Evolutionary conservation across 1,140 invertebrate species (phyloP).

Genomic region (Ephestia elutella): DNA sequence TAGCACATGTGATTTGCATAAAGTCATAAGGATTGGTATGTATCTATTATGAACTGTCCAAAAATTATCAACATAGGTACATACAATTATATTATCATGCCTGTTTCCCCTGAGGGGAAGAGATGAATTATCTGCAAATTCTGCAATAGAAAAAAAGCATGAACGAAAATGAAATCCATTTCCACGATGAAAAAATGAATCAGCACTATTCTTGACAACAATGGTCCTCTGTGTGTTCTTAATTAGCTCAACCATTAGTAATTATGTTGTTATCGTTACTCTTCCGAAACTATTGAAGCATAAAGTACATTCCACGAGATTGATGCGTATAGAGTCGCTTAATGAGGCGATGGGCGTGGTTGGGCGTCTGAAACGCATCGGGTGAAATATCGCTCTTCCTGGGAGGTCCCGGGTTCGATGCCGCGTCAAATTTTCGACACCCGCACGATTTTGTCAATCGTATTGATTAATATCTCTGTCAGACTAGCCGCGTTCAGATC

Average conservation of each 20-base stretch:
- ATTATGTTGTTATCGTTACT: constrained; percentile 3
- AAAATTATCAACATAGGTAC: too few species aligned
- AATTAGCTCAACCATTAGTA: neutral
- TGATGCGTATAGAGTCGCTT: constrained; percentile 59
- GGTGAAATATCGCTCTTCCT: constrained; percentile 66
- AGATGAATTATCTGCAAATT: too few species aligned
- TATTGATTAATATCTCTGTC: constrained; percentile 57
- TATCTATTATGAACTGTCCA: too few species aligned
- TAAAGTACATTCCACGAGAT: constrained; percentile 29
- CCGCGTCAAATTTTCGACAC: constrained; percentile 65
- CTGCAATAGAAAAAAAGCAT: neutral
- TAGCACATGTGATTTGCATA: too few species aligned
- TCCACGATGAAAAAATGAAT: neutral
- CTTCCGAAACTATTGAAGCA: neutral
- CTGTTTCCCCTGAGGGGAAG: too few species aligned
- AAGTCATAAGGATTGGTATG: too few species aligned
- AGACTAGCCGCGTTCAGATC: constrained; percentile 34
- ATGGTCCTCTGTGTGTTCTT: neutral
- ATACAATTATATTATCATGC: too few species aligned
- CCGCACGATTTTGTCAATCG: constrained; percentile 68
- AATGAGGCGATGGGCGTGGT: constrained; percentile 64
- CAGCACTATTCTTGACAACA: neutral
- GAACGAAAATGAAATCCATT: neutral
- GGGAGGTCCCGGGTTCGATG: constrained; percentile 56
- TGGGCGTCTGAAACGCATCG: constrained; percentile 44